Percentiles rank a stretch among this genome's conserved stretches.
Conservation (phyloP, 2,797 vertebrate genomes). For the Sebastolobus alascanus region DNA sequence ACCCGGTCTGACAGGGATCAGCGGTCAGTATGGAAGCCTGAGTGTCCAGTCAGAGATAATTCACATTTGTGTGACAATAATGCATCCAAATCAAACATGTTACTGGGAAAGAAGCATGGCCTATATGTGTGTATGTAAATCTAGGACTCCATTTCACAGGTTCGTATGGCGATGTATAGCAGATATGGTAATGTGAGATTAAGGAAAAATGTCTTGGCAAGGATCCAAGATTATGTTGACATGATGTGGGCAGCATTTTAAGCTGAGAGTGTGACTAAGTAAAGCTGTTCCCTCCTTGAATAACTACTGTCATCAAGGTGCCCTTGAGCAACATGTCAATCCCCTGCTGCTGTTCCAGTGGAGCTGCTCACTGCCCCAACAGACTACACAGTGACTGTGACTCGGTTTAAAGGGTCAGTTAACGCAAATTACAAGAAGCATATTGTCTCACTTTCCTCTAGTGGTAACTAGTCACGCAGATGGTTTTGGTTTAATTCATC, state of each 20-base stretch:
- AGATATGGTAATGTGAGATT: conserved; percentile 71
- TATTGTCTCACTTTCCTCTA: not conserved
- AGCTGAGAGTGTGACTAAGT: conserved; percentile 48
- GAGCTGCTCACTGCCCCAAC: not conserved
- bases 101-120: not conserved
- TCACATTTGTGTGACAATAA: not conserved
- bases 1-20: conserved; percentile 19
- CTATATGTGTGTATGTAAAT: conserved; percentile 9
- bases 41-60: conserved; percentile 52
- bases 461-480: not conserved
- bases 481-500: not conserved
- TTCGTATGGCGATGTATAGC: conserved; percentile 25
- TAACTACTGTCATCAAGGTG: conserved; percentile 52
- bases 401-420: conserved; percentile 26
- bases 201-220: conserved; percentile 63
- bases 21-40: conserved; percentile 38
- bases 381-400: not conserved
- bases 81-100: conserved; percentile 12
- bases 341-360: conserved; percentile 11
- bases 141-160: conserved; percentile 36
- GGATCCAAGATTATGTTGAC: conserved; percentile 59
- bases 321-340: conserved; percentile 51
- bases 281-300: conserved; percentile 55
- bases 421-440: not conserved
- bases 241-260: conserved; percentile 55